Evolutionary conservation across 2,888 invertebrate species (phyloP), one percentile per base, ranked within the genome.

Genomic region (Stegana nigrithorax): DNA sequence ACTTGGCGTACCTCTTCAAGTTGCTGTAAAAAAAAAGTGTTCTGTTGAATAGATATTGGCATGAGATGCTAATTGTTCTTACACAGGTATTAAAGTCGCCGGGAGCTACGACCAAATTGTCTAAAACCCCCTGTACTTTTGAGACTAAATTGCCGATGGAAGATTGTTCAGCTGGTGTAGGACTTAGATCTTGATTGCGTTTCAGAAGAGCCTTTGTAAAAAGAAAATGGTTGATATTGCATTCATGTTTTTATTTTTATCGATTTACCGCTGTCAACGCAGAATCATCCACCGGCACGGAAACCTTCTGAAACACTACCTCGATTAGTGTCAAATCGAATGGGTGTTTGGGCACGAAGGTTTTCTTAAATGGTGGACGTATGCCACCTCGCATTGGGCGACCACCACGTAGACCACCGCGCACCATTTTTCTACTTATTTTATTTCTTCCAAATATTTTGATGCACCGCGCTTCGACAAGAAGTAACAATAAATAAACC

Each of bases 51-150:
- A 4, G 17, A 29, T 17, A 12, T 60, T 42, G 0, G 27, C 32
- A 5, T 32, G 19, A 8, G 3, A 19, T 32, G 32, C n/a, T 32
- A 2, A 32, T 4, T 12, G n/a, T 32, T 32, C 94, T 91, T 88
- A 97, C 97, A 85, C 97, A 98, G 68, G 97, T 96, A 83, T 95
- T 96, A 81, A 98, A 97, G 66, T 91, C 92, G 26, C 95, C 96
- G 0, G 98, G 97, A 0, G 96, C 94, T 0, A 98, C 94, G 10
- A 98, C 95, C 19, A 98, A 87, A 83, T 95, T 97, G 83, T 98
- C 98, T 60, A 98, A 87, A 25, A 97, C 96, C 0, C 92, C 91
- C 83, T 97, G 96, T n/a, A 98, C 91, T 86, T 97, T 97, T 0
- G 96, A 96, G 29, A 98, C 95, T 17, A 99, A 89, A 85, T 95